Base-by-base conservation (phyloP, 1,140 invertebrate genomes). In the Formica selysi region DNA sequence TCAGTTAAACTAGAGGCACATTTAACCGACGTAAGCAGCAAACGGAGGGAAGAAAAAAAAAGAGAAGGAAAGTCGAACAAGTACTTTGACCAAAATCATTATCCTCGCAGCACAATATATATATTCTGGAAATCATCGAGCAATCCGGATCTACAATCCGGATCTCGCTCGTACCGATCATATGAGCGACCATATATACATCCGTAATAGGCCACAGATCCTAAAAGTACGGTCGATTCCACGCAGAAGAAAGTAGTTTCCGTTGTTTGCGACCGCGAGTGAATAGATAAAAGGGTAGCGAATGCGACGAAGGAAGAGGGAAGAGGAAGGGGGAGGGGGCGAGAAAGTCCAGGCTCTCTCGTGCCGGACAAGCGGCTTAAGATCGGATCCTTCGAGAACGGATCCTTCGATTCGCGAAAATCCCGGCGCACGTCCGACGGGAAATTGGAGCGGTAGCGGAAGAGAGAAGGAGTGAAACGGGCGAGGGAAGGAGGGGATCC, bases 351-450 rank as follows among this genome's bases (percentile, higher is more conserved):
- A 41, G n/a, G 61, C 76, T 57, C 71, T 85, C 57, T 85, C 73
- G 48, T 64, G 65, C 36, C 44, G 86, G 81, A 81, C 64, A 86
- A 73, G 76, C 48, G 51, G 76, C 59, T 61, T 51, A 59, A 61
- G 86, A 61, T 51, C 26, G 54, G 41, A 85, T 44, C 11, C 41
- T 44, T 44, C 68, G 73, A 89, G 73, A 73, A 67, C 68, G 64
- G 57, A 83, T 71, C 79, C 48, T 61, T 78, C 80, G 87, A 86
- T 70, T 81, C 87, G 85, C 67, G 54, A 81, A 88, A 86, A 88
- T 86, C 87, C 87, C 61, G 41, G 84, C 65, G 73, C 79, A 67
- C 57, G 67, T 4, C n/a, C 54, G 68, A 83, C 54, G 51, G 68
- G 79, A 83, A 83, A 83, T 74, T 83, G 54, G 54, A 83, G n/a